Evolutionary conservation across 2,888 invertebrate genomes (phyloP), one percentile per base, ranked within the genome.

Genomic region (Ariolimax columbianus): DNA sequence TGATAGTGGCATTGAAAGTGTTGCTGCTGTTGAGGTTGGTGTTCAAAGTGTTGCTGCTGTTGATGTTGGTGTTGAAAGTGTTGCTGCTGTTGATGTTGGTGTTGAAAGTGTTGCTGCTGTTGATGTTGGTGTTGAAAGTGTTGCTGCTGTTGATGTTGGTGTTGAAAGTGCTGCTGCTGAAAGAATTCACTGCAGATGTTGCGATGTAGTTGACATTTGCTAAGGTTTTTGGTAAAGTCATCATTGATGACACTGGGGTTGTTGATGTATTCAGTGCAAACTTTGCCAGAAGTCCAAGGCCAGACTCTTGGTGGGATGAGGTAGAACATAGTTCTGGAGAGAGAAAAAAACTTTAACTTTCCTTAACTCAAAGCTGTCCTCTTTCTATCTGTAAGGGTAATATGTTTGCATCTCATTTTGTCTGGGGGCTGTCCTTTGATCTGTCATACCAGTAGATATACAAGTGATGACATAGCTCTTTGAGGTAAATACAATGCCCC

Each of bases 261-360:
- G 26, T 33, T 75, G 70, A 80, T 47, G 79, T 30, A 33, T 80
- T 82, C 26, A 79, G 85, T 63, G 83, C 91, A 86, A 90, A 91
- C 83, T 90, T 90, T 38, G 91, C 91, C 63, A 92, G 82, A 11
- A 91, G 81, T 19, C 90, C 90, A 17, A 92, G 89, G 0, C 92
- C 91, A 38, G 87, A 87, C 38, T 87, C 87, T n/a, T 81, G 77
- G 17, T 73, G 51, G 33, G 85, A 43, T 23, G 73, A 68, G 70
- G 77, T 55, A 9, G 82, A 55, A 55, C 82, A 70, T 0, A 55
- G 77, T 51, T 85, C 85, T 85, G 33, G 14, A 55, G 17, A 55
- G 33, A 66, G 11, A 66, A 33, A 66, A n/a, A 33, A 33, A 55
- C n/a, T n/a, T n/a, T n/a, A n/a, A n/a, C n/a, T n/a, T n/a, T n/a